phyloP scores from a whole-genome alignment of 2,113 vertebrate genomes.

The Phalacrocorax pelagicus region DNA sequence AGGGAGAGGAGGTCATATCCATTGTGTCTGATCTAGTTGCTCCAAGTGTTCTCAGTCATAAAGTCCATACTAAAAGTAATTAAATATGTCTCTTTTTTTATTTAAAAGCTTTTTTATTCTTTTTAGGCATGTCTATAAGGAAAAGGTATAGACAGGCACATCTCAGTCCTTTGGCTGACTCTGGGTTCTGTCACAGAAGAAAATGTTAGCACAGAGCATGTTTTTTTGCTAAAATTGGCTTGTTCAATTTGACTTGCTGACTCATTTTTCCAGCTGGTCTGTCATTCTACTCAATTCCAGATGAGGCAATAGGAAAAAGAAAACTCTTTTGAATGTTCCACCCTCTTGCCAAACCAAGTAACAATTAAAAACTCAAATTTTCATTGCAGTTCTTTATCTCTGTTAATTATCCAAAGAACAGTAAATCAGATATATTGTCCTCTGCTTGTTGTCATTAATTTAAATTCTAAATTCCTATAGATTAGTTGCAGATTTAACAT shows the following conservation, averaged over 20 bases:
- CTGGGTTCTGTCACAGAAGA: background rate
- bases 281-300: conserved; percentile 49
- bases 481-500: conserved; percentile 41
- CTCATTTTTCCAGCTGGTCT: conserved; percentile 65
- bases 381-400: conserved; percentile 51
- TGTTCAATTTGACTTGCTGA: conserved; percentile 64
- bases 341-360: conserved; percentile 56
- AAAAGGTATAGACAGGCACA: background rate
- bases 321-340: conserved; percentile 53
- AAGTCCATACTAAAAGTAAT: background rate
- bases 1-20: background rate
- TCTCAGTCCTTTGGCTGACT: background rate
- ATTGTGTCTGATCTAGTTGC: background rate
- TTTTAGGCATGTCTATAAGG: background rate
- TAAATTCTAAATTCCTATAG: conserved; percentile 42
- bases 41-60: background rate
- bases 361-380: conserved; percentile 54
- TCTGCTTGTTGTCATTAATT: conserved; percentile 58
- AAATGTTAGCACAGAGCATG: background rate
- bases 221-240: conserved; percentile 21
- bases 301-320: conserved; percentile 62
- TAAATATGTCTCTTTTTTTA: background rate
- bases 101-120: background rate
- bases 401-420: conserved; percentile 52
- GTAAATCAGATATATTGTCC: conserved; percentile 62